phyloP scores from a whole-genome alignment of 2,113 vertebrate genomes.

The Pholis gunnellus region DNA sequence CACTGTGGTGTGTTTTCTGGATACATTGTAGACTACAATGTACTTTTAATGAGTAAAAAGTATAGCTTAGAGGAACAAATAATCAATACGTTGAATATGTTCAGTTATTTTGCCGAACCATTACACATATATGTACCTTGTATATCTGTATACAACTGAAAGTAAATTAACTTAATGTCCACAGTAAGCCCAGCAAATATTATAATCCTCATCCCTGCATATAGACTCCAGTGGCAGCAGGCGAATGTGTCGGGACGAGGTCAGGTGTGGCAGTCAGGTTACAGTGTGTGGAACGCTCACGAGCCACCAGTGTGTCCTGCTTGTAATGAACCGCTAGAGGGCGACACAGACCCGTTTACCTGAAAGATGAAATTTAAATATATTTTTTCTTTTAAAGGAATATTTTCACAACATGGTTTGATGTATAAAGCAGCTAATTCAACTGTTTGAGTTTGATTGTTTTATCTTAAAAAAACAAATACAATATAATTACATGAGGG shows the following conservation, averaged over 20 bases:
- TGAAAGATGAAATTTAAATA: neutral
- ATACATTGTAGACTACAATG: neutral
- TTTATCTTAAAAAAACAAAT: neutral
- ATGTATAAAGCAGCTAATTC: neutral
- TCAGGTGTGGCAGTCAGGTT: neutral
- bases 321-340: constrained; percentile 52
- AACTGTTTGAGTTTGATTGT: neutral
- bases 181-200: neutral
- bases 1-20: neutral
- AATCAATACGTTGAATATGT: too few relatives aligned
- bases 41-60: neutral
- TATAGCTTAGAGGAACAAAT: neutral
- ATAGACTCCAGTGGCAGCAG: neutral
- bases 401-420: neutral
- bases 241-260: neutral
- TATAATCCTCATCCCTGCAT: neutral
- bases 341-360: constrained; percentile 34
- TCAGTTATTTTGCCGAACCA: too few relatives aligned
- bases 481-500: neutral
- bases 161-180: neutral
- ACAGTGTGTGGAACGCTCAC: too few relatives aligned
- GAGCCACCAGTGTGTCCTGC: neutral
- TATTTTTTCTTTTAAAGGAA: neutral
- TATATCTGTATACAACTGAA: neutral
- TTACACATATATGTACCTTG: neutral